Evolutionary conservation across 2,113 vertebrate species (phyloP).

Genomic region (Solenodon paradoxus): DNA sequence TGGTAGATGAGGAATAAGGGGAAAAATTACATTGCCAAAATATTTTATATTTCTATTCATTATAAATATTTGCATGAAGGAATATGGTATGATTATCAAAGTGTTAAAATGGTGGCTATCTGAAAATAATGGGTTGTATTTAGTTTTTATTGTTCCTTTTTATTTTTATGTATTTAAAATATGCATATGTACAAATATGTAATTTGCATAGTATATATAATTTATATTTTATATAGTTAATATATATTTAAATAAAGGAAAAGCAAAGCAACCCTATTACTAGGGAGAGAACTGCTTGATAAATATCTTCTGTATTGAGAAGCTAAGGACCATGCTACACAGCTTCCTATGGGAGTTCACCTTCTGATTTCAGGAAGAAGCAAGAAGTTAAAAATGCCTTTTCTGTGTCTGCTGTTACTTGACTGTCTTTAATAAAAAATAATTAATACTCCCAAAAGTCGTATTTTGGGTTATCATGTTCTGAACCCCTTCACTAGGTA

Average conservation of each 20-base stretch:
- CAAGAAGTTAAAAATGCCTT: background rate
- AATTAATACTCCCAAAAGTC: background rate
- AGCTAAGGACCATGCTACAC: background rate
- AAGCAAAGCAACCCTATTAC: background rate
- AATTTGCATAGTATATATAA: background rate
- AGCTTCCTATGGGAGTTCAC: background rate
- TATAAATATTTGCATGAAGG: background rate
- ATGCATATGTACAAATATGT: background rate
- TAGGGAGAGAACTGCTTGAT: background rate
- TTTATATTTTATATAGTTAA: background rate
- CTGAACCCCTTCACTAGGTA: background rate
- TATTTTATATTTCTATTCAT: background rate
- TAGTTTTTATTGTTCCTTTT: background rate
- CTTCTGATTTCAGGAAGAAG: background rate
- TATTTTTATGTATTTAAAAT: background rate
- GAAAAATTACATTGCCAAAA: background rate
- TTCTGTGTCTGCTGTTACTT: background rate
- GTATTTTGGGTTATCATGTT: background rate
- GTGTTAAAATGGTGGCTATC: background rate
- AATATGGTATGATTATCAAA: background rate
- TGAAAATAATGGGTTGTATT: background rate
- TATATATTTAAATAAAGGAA: background rate
- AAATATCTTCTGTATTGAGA: background rate
- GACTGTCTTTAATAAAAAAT: background rate
- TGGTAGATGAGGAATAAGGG: background rate